These are phyloP conservation scores for Calyptomena viridis DNA, from an alignment of 2,113 vertebrate genomes.

Conservation along the genomic window DNA sequence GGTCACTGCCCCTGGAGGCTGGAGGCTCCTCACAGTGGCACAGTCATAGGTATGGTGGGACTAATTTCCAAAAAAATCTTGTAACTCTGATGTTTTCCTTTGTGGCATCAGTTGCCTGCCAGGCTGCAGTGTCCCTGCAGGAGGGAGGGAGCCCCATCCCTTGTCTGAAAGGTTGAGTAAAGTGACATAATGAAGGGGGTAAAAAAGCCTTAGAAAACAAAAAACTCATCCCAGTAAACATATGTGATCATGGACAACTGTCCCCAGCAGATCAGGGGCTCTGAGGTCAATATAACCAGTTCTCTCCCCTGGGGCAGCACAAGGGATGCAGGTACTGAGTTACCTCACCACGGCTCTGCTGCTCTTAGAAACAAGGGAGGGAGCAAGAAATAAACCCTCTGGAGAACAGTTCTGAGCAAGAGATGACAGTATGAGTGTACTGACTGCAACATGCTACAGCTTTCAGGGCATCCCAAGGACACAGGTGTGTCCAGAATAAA, in stretches of 20 bases:
- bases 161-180: accelerated
- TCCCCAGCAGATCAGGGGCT: neutral
- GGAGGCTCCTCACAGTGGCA: neutral
- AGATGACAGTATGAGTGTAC: neutral
- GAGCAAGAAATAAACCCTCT: neutral
- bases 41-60: neutral
- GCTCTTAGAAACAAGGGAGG: neutral
- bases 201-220: neutral
- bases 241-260: accelerated
- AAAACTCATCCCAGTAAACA: neutral
- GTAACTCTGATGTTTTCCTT: neutral
- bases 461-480: neutral
- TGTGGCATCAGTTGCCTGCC: neutral
- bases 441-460: neutral
- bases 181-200: accelerated
- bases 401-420: neutral
- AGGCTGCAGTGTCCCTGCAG: neutral
- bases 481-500: neutral
- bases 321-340: neutral
- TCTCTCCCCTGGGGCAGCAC: neutral
- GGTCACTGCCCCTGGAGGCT: neutral
- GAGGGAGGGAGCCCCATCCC: neutral
- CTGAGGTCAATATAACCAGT: neutral
- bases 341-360: neutral
- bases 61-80: neutral